A percentile compares a stretch with the other conserved stretches of the same genome.
Conservation (phyloP, 2,113 vertebrate species). For the Sporophila hypoxantha region DNA sequence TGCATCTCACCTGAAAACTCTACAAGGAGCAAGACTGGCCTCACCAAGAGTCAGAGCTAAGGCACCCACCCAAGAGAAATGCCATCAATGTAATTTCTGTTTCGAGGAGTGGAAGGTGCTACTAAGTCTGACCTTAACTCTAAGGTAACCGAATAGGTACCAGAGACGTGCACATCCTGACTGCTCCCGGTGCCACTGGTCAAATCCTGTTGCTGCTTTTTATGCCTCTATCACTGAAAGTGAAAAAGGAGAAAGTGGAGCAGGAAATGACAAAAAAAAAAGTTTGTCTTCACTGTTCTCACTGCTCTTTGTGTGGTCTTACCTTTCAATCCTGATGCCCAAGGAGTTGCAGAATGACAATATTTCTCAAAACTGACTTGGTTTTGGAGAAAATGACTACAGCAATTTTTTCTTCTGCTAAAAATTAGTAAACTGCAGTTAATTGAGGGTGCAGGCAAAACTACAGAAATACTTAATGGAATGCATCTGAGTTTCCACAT, state of each 20-base stretch:
- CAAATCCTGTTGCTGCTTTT: neutral
- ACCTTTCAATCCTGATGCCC: neutral
- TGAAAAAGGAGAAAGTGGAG: neutral
- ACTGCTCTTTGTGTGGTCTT: neutral
- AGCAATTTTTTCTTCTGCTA: neutral
- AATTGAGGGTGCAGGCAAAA: neutral
- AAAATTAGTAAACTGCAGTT: neutral
- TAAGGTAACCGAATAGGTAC: neutral
- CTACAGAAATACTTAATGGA: neutral
- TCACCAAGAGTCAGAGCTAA: neutral
- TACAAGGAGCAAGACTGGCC: neutral
- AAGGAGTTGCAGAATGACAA: neutral
- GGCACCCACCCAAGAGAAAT: neutral
- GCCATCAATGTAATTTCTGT: neutral
- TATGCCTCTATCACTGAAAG: neutral
- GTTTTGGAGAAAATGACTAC: neutral
- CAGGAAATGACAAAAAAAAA: neutral
- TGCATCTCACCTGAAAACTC: neutral
- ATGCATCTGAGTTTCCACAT: neutral
- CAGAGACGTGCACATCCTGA: rapidly evolving
- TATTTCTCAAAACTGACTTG: neutral
- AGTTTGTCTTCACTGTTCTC: neutral
- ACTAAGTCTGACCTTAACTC: neutral
- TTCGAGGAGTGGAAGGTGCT: neutral
- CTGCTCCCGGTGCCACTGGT: too few relatives aligned